These are phyloP conservation scores for Nerophis ophidion DNA, from an alignment of 2,113 vertebrate species.

Conservation along the genomic window DNA sequence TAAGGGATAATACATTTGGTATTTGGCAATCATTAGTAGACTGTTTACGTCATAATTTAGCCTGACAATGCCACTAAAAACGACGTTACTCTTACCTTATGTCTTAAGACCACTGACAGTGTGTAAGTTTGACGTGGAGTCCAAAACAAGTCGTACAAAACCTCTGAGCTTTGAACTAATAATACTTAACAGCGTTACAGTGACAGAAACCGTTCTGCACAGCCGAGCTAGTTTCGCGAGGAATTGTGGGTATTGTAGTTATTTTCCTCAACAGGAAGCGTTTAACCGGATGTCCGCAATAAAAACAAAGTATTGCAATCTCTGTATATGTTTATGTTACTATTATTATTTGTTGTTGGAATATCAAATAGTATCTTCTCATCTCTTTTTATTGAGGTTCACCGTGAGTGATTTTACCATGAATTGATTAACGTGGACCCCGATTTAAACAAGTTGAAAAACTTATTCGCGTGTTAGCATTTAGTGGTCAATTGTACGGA, in stretches of 20 bases:
- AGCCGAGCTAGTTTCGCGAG: background rate
- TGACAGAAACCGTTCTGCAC: background rate
- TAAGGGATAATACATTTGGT: background rate
- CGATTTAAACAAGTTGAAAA: no score
- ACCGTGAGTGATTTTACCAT: no score
- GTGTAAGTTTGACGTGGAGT: constrained; percentile 9
- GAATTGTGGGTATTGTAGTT: constrained; percentile 49
- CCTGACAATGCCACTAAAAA: background rate
- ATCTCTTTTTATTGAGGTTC: no score
- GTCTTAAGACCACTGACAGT: background rate
- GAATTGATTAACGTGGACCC: no score
- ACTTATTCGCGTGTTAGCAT: no score
- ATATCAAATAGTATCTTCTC: no score
- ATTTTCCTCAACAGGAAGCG: background rate
- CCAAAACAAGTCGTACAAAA: constrained; percentile 20
- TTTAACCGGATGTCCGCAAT: no score
- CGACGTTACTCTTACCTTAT: constrained; percentile 19
- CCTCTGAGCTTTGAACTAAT: constrained; percentile 30
- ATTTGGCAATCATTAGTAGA: background rate
- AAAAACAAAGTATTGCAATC: no score
- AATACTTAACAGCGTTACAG: constrained; percentile 24
- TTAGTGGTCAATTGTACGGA: no score
- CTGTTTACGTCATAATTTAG: background rate
- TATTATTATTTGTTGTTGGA: background rate
- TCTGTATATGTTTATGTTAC: background rate